Conservation (phyloP, 2,797 vertebrate species). For the Anas acuta region DNA sequence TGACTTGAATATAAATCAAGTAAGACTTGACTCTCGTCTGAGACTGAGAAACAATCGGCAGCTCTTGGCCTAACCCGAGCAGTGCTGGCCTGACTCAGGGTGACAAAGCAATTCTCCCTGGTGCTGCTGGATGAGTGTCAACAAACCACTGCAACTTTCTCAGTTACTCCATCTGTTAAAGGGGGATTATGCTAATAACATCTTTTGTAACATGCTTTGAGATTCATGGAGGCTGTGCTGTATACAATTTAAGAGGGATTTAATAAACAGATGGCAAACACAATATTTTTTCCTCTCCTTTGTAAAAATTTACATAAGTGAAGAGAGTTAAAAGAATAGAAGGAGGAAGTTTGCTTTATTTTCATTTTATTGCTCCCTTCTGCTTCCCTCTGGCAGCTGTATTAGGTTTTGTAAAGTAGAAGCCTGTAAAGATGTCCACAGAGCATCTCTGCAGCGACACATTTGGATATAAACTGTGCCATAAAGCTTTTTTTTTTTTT, state of each 20-base stretch:
- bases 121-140: neutral
- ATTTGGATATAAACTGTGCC: neutral
- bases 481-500: neutral
- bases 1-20: neutral
- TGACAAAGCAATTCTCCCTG: constrained; percentile 6
- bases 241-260: neutral
- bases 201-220: neutral
- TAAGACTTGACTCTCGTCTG: neutral
- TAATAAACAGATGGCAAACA: neutral
- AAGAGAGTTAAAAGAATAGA: neutral
- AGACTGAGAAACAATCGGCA: neutral
- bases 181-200: neutral
- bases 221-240: neutral
- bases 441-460: neutral
- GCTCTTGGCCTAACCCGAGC: neutral
- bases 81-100: neutral
- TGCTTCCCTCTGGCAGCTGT: neutral
- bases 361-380: neutral
- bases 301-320: neutral
- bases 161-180: constrained; percentile 22
- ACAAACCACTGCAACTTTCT: neutral
- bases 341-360: neutral
- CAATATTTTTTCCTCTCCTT: neutral
- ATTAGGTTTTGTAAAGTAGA: neutral
- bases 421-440: neutral